Evolutionary conservation across 2,113 vertebrate genomes (phyloP), one percentile per base, ranked within the genome.

Genomic region (Numida meleagris): DNA sequence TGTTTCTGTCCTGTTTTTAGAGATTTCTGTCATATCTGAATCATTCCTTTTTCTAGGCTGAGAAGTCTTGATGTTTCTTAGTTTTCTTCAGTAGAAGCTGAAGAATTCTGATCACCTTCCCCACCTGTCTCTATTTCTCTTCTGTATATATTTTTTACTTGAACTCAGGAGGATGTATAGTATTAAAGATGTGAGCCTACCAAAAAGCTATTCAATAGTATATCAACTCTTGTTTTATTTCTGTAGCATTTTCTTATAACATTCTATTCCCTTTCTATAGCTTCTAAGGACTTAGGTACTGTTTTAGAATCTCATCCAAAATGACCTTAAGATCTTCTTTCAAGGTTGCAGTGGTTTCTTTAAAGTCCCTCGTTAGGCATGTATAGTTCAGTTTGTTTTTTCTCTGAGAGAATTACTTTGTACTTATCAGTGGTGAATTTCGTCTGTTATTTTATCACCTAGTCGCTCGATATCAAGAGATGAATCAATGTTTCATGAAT

Each of bases 401-500:
- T 82, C 46, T 76, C 20, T 67, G 81, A 75, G 25, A 92, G 14
- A 92, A 72, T 51, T 93, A 40, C 34, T 91, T 94, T 55, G 58
- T 65, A 36, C 46, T 87, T 87, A 72, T 9, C 66, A 55, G 5
- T 24, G 61, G 31, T 51, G 33, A 94, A 84, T 90, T 92, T 94
- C 21, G 75, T 86, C 61, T 88, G 58, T 38, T 74, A 38, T 43
- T 95, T 89, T 91, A 88, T 88, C 84, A 88, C 76, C 83, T 59
- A 88, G 59, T 82, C 70, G 68, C 17, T 87, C 58, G 57, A 19
- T 66, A 84, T 81, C 70, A 76, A 65, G 51, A 94, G 27, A 94
- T 68, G 76, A 95, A 94, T 89, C 62, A 91, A 84, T 84, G 48
- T 91, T 94, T 95, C 87, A 89, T 73, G 88, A 84, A 87, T 89